phyloP scores from a whole-genome alignment of 2,113 vertebrate species.

The Tetrax tetrax region DNA sequence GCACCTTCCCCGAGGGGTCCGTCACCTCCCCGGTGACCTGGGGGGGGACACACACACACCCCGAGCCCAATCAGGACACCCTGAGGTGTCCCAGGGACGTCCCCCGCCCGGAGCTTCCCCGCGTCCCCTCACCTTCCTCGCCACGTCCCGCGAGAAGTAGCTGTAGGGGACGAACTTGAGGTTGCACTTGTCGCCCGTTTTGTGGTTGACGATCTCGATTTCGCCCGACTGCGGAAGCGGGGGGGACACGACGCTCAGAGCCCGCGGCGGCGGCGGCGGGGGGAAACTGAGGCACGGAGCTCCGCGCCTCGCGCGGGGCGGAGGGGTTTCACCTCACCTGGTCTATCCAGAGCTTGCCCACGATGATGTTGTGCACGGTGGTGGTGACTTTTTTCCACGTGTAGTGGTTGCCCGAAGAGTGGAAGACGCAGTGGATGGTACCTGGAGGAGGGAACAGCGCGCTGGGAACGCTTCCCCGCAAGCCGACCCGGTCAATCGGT shows the following conservation, averaged over 20 bases:
- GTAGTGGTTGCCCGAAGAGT: constrained; percentile 91
- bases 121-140: constrained; percentile 83
- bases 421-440: constrained; percentile 94
- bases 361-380: constrained; percentile 97
- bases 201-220: constrained; percentile 94
- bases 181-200: constrained; percentile 92
- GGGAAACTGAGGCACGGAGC: too few relatives aligned
- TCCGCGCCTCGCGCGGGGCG: background rate
- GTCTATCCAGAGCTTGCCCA: constrained; percentile 98
- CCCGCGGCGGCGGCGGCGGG: too few relatives aligned
- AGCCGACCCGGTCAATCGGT: fast-evolving
- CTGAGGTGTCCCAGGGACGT: fast-evolving
- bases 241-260: background rate
- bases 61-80: too few relatives aligned
- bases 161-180: constrained; percentile 97
- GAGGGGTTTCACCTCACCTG: constrained; percentile 79
- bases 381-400: constrained; percentile 98
- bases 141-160: constrained; percentile 95
- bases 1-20: constrained; percentile 87
- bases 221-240: constrained; percentile 87
- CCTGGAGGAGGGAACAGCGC: constrained; percentile 64
- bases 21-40: constrained; percentile 95
- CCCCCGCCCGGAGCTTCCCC: background rate
- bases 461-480: background rate
- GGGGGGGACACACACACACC: background rate